A percentile compares a stretch with the other conserved stretches of the same genome.
Evolutionary conservation across 2,113 vertebrate species (phyloP).

Genomic region (Xenus cinereus): DNA sequence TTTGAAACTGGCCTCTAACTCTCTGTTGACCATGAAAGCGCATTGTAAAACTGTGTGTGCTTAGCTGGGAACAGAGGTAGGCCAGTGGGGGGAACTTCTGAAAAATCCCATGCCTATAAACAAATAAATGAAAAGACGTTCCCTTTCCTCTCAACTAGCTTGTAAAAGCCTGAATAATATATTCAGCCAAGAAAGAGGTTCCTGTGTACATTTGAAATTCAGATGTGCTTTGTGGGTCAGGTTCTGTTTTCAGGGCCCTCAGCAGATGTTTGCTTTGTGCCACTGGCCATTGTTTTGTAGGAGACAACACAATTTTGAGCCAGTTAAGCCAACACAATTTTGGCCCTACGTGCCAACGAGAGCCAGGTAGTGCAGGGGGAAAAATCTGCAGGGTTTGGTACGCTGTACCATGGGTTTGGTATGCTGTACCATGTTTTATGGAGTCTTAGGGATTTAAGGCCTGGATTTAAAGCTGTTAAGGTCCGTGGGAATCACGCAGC

Average conservation of each 20-base stretch:
- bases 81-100: not conserved
- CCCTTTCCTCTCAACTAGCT: not conserved
- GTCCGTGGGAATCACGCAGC: not conserved
- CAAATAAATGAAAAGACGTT: not conserved
- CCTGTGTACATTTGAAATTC: not conserved
- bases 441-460: not conserved
- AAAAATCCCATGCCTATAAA: not conserved
- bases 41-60: not conserved
- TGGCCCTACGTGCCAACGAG: rapidly evolving
- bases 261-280: not conserved
- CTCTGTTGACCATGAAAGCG: not conserved
- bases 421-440: too few relatives aligned
- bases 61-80: not conserved
- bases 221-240: not conserved
- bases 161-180: not conserved
- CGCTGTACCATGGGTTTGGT: too few relatives aligned
- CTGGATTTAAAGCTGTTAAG: not conserved
- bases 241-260: not conserved
- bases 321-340: too few relatives aligned
- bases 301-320: not conserved
- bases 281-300: not conserved
- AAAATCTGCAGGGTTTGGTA: not conserved
- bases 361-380: not conserved
- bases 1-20: not conserved
- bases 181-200: not conserved